Base-by-base conservation (phyloP, 2,888 invertebrate species). In the Drosophila mettleri region DNA sequence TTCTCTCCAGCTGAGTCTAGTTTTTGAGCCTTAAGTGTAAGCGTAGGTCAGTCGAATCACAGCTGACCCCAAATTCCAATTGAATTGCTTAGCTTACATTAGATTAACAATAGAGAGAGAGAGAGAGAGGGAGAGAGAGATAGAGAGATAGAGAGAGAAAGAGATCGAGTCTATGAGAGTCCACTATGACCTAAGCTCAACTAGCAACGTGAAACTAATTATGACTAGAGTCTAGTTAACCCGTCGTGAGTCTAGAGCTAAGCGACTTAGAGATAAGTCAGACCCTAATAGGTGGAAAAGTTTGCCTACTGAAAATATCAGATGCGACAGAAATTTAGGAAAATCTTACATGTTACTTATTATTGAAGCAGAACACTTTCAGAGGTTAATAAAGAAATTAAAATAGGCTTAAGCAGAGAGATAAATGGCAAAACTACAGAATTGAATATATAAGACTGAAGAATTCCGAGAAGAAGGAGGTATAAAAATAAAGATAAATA, bases 41-140 rank as follows among this genome's bases (percentile, higher is more conserved):
- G 24, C 58, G 41, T 55, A 69, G 74, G 64, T 69, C 74, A 62
- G 46, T 62, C 53, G 24, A 49, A 51, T 18, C 46, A 52, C 46
- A 55, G 27, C 18, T 70, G 74, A 74, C 75, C 75, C 75, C 39
- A 74, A 74, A 74, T 54, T 63, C 41, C 51, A 74, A 70, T 70
- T 70, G 66, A 69, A 48, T 74, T 64, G 64, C 14, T 65, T 43
- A 10, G 62, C 65, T 70, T 62, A 60, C 52, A 60, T 74, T 66
- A 53, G 55, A 69, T 62, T 74, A 62, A 48, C 24, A 36, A 36
- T 27, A 18, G 27, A 38, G 27, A 0, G 8, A 16, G 20, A 20
- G 10, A 18, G 18, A 9, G 12, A 12, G 20, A 24, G 5, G 3
- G 22, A 16, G 16, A 27, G 24, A 3, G 16, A n/a, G 43, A 16